Percentiles rank a stretch among this genome's conserved stretches.
Evolutionary conservation across 2,113 vertebrate species (phyloP).

Genomic region (Cyanoderma ruficeps): DNA sequence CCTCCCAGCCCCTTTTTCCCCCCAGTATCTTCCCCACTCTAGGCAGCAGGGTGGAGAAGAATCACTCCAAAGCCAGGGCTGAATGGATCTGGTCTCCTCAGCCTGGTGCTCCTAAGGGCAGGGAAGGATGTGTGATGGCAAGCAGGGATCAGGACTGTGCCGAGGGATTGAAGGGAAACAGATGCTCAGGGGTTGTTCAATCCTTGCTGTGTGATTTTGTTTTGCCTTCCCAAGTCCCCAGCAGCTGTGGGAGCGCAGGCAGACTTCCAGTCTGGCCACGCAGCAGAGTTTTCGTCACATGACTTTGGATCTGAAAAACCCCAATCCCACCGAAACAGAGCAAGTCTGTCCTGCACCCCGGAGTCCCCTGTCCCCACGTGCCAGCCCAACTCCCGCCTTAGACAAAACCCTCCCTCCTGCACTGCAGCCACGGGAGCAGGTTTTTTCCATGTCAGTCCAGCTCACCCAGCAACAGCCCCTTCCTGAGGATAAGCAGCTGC

Average conservation of each 20-base stretch:
- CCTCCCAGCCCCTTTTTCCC: neutral
- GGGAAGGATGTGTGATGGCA: accelerated
- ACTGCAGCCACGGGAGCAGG: neutral
- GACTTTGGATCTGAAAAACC: neutral
- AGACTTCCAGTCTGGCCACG: neutral
- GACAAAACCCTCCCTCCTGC: neutral
- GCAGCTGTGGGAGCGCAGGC: neutral
- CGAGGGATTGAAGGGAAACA: neutral
- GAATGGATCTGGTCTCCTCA: neutral
- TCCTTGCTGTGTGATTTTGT: neutral
- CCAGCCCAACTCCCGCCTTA: neutral
- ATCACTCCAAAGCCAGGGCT: neutral
- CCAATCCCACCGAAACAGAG: neutral
- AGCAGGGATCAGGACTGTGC: neutral
- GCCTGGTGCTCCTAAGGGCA: neutral
- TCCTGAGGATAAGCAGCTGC: conserved; percentile 58
- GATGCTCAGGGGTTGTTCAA: neutral
- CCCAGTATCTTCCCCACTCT: accelerated
- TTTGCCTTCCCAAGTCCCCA: neutral
- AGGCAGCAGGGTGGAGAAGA: neutral
- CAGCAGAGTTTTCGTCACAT: neutral
- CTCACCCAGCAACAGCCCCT: conserved; percentile 18
- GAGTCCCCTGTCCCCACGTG: neutral
- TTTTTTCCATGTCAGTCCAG: neutral
- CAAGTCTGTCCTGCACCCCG: neutral